Percentiles rank a stretch among this genome's conserved stretches.
Conservation (phyloP, 2,113 vertebrate genomes). For the Cyanocitta stelleri region DNA sequence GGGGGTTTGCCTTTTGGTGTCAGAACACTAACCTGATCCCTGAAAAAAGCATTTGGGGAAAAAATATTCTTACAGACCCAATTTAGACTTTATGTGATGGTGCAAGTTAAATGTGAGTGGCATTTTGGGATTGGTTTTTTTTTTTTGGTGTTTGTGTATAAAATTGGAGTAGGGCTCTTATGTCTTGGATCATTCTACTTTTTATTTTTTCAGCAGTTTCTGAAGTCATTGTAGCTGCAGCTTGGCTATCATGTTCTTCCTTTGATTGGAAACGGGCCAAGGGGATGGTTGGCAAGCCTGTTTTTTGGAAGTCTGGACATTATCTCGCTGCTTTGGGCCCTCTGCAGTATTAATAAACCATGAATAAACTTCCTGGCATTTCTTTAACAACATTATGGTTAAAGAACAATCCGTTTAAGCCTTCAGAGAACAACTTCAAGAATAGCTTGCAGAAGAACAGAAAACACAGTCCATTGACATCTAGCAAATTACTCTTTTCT, state of each 20-base stretch:
- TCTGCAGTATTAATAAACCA: conserved; percentile 50
- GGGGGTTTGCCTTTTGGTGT: background rate
- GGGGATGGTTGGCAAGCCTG: background rate
- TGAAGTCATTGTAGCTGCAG: background rate
- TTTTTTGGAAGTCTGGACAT: conserved; percentile 34
- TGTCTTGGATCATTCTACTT: background rate
- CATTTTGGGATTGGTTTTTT: background rate
- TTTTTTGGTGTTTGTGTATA: background rate
- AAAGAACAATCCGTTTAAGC: conserved; percentile 1
- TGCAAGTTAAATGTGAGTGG: background rate
- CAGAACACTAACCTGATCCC: background rate
- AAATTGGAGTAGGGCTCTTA: background rate
- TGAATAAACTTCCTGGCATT: conserved; percentile 47
- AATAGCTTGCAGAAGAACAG: background rate
- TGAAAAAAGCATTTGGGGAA: background rate
- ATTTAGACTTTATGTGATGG: background rate
- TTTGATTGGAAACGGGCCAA: conserved; percentile 30
- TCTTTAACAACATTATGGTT: conserved; percentile 30
- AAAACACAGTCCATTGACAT: background rate
- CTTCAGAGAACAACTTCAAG: conserved; percentile 7
- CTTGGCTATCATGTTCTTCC: conserved; percentile 22
- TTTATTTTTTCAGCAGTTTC: background rate
- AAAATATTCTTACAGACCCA: background rate
- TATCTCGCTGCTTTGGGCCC: conserved; percentile 17
- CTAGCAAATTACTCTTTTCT: background rate